Conservation (phyloP, 2,888 invertebrate genomes). For the Diabrotica balteata region DNA sequence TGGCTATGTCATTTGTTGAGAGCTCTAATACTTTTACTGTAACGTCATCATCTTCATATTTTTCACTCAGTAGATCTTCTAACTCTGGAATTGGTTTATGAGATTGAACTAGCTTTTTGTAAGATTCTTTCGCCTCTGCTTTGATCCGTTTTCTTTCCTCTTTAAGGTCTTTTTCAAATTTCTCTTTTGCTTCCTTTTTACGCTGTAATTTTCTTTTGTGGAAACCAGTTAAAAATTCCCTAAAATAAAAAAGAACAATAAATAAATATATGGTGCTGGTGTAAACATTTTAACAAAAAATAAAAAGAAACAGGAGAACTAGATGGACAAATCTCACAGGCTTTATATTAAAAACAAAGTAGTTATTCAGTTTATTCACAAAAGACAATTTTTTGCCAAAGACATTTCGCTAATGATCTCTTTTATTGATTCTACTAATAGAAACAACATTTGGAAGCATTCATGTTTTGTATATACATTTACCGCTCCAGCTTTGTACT, state of each 20-base stretch:
- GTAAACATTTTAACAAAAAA: too few relatives aligned
- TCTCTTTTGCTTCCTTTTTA: conserved; percentile 76
- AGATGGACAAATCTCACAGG: too few relatives aligned
- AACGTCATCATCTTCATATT: conserved; percentile 79
- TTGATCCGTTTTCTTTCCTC: conserved; percentile 79
- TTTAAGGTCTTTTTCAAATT: conserved; percentile 74
- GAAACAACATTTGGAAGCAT: too few relatives aligned
- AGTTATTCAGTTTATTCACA: too few relatives aligned
- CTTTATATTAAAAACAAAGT: too few relatives aligned
- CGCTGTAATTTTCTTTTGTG: conserved; percentile 81
- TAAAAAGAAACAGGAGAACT: too few relatives aligned
- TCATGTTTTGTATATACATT: too few relatives aligned
- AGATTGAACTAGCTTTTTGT: conserved; percentile 76
- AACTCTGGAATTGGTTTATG: conserved; percentile 74
- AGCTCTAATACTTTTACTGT: conserved; percentile 81
- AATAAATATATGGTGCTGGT: too few relatives aligned
- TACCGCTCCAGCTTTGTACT: too few relatives aligned
- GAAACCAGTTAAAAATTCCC: conserved; percentile 83
- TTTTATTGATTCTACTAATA: too few relatives aligned
- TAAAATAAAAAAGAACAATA: conserved; percentile 55
- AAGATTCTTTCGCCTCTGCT: conserved; percentile 75
- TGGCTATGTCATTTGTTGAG: conserved; percentile 73
- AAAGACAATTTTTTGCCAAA: too few relatives aligned
- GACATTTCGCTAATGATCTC: too few relatives aligned
- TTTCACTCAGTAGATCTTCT: conserved; percentile 71